phyloP scores from a whole-genome alignment of 2,888 invertebrate genomes.

The Lepidonotus clava region DNA sequence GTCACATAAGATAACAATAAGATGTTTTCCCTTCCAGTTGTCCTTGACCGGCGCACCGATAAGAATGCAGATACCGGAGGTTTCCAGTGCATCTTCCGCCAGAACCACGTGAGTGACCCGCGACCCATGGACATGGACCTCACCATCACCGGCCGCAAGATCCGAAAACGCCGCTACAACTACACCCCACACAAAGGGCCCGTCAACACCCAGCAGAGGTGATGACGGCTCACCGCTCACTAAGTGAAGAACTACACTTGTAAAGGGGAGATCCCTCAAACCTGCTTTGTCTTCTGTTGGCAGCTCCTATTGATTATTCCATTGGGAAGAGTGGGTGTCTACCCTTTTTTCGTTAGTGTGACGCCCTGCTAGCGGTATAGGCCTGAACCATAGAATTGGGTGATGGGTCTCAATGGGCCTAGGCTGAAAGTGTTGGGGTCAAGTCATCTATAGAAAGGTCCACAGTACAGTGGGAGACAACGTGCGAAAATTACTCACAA shows the following conservation, averaged over 20 bases:
- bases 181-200: slow-evolving; percentile 42
- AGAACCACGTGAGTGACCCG: slow-evolving; percentile 75
- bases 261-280: not conserved
- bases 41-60: slow-evolving; percentile 77
- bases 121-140: slow-evolving; percentile 78
- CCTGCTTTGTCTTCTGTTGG: not conserved
- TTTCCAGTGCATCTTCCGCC: slow-evolving; percentile 79
- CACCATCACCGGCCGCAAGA: slow-evolving; percentile 64
- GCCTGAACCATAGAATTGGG: too few relatives aligned
- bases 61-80: slow-evolving; percentile 77
- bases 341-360: too few relatives aligned
- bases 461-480: too few relatives aligned
- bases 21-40: slow-evolving; percentile 72
- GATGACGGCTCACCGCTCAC: not conserved
- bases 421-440: too few relatives aligned
- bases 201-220: not conserved
- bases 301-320: slow-evolving; percentile 1
- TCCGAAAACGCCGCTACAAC: slow-evolving; percentile 35
- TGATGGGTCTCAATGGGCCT: too few relatives aligned
- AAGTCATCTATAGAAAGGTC: too few relatives aligned
- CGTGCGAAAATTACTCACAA: too few relatives aligned
- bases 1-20: too few relatives aligned
- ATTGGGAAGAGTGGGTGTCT: too few relatives aligned
- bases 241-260: not conserved
- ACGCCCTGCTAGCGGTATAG: too few relatives aligned